Percentiles rank a stretch among this genome's conserved stretches.
phyloP scores from a whole-genome alignment of 2,888 invertebrate genomes.

The Diploptera punctata region DNA sequence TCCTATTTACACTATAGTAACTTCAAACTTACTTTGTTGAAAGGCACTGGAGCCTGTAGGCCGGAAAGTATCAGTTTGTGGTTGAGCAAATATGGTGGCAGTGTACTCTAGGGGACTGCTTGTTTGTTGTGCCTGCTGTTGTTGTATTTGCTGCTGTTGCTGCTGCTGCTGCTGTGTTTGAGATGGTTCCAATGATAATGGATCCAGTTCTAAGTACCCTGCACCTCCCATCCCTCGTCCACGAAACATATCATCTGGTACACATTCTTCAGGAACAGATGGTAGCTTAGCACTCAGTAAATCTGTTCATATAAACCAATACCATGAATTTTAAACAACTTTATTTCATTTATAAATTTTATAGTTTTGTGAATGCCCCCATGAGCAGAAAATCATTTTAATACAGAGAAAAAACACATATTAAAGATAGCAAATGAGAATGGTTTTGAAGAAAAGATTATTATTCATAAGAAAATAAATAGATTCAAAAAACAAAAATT shows the following conservation, averaged over 20 bases:
- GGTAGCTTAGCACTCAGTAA: constrained; percentile 64
- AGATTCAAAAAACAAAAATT: no score
- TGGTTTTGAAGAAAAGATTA: no score
- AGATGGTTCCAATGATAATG: not conserved
- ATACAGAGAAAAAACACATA: no score
- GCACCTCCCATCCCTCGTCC: not conserved
- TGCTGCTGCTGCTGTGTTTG: constrained; percentile 29
- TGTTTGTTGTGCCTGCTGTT: constrained; percentile 1
- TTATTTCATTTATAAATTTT: no score
- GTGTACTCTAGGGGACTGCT: constrained; percentile 50
- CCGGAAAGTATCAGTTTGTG: constrained; percentile 45
- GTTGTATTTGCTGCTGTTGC: constrained; percentile 29
- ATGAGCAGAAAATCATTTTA: no score
- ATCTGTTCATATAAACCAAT: no score
- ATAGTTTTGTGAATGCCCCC: no score
- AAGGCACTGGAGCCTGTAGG: constrained; percentile 6
- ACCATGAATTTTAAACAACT: no score
- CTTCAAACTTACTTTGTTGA: constrained; percentile 25
- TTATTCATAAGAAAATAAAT: no score
- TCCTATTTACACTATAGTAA: no score
- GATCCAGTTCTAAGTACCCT: constrained; percentile 6
- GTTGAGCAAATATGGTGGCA: constrained; percentile 53
- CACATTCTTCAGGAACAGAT: constrained; percentile 66
- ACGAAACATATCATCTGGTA: constrained; percentile 42
- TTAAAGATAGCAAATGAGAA: no score